phyloP scores from a whole-genome alignment of 53 echinoderm and acorn worm species.

The Holothuria scabra region DNA sequence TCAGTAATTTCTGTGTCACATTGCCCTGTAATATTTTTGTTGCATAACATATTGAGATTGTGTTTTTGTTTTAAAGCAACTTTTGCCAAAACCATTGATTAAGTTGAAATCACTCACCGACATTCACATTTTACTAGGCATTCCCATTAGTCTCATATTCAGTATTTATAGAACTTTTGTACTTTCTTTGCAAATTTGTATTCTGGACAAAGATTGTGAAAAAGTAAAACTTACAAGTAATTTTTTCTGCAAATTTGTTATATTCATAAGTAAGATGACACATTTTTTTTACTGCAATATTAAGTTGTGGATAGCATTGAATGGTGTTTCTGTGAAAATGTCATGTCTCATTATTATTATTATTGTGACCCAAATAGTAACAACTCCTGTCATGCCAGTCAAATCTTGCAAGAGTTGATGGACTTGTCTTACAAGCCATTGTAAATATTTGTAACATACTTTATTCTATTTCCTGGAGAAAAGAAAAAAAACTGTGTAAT shows the following conservation, averaged over 20 bases:
- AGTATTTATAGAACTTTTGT: background rate
- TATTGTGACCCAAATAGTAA: too few relatives aligned
- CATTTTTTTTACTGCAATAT: background rate
- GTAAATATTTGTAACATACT: constrained; percentile 20
- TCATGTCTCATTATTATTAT: too few relatives aligned
- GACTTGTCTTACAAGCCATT: constrained; percentile 25
- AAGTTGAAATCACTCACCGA: background rate
- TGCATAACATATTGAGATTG: too few relatives aligned
- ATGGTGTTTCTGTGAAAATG: background rate
- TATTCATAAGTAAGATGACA: too few relatives aligned
- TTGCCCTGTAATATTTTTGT: too few relatives aligned
- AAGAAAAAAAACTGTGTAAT: constrained; percentile 23
- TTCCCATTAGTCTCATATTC: background rate
- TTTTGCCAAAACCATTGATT: background rate
- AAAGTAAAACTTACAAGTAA: background rate
- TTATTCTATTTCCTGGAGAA: constrained; percentile 46
- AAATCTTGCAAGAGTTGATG: too few relatives aligned
- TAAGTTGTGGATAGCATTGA: background rate
- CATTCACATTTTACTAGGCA: background rate
- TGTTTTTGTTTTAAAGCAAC: background rate
- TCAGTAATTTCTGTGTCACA: too few relatives aligned
- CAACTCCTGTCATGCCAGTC: too few relatives aligned
- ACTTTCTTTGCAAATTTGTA: background rate
- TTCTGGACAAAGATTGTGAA: background rate
- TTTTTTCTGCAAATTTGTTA: too few relatives aligned